Base-by-base conservation (phyloP, 2,797 vertebrate genomes). In the Etheostoma nigrum region DNA sequence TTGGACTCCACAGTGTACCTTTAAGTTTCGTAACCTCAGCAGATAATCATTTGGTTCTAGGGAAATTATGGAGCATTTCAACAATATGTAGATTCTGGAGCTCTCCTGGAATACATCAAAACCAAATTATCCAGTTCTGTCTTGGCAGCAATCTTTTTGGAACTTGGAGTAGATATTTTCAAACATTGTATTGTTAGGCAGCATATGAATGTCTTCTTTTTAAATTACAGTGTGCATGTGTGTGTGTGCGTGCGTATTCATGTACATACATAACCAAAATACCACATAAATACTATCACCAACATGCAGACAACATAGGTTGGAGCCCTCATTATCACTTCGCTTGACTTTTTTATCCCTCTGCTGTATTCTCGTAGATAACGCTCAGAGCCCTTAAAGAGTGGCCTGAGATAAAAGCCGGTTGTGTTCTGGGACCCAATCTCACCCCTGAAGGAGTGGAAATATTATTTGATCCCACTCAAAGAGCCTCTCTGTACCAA, bases 391-490 rank as follows among this genome's bases (percentile, higher is more conserved):
- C 74, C 76, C 47, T 70, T 80, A 51, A 83, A 80, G 76, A 87
- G 82, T 40, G 77, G 74, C 82, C 49, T 33, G 27, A 87, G 82
- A 91, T 88, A 86, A 92, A 92, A 89, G 86, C 64, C 36, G 25
- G 78, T 81, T 83, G 78, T 30, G 53, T 82, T 89, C 63, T 60
- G 76, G 81, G 88, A 88, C 76, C 78, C 23, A 0, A 48, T 85
- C 76, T 86, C 47, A 80, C 67, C 83, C 86, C 77, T 33, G 40
- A 69, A 78, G 85, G 83, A 84, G 55, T 60, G 72, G 79, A 86
- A 88, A 85, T 78, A 90, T 85, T 78, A 89, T 91, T 92, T 92
- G 88, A 94, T 92, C 88, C 86, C 81, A 80, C 84, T 90, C 83
- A 87, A 82, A 85, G 73, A 84, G 68, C 71, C 68, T 73, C 53